phyloP scores from a whole-genome alignment of 2,113 vertebrate genomes.

The Abramis brama region DNA sequence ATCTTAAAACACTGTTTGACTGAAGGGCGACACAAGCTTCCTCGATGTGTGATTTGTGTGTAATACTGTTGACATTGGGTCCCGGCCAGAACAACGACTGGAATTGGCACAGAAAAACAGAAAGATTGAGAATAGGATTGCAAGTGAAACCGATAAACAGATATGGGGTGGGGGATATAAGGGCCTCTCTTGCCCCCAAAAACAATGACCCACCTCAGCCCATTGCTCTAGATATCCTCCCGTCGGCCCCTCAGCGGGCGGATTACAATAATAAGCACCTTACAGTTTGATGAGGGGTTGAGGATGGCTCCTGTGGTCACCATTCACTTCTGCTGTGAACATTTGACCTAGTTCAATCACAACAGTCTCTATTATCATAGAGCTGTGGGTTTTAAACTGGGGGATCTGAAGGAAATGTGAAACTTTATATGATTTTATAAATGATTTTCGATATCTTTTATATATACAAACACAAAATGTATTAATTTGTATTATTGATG shows the following conservation, averaged over 20 bases:
- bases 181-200: neutral
- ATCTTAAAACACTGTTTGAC: neutral
- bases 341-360: too few relatives aligned
- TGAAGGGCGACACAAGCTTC: neutral
- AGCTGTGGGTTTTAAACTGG: too few relatives aligned
- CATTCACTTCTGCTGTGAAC: too few relatives aligned
- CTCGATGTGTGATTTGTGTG: neutral
- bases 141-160: neutral
- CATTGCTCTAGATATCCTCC: neutral
- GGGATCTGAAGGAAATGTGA: too few relatives aligned
- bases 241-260: neutral
- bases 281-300: conserved; percentile 12
- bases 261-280: conserved; percentile 21
- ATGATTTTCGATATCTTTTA: too few relatives aligned
- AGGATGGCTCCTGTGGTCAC: too few relatives aligned
- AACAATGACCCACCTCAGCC: neutral
- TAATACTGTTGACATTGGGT: neutral
- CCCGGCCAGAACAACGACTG: neutral
- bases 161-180: neutral
- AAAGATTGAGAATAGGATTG: neutral
- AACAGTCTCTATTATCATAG: too few relatives aligned
- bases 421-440: too few relatives aligned
- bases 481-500: too few relatives aligned
- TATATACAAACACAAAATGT: too few relatives aligned
- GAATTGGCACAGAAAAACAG: neutral